Base-by-base conservation (phyloP, 2,113 vertebrate species). In the Coreoperca whiteheadi region DNA sequence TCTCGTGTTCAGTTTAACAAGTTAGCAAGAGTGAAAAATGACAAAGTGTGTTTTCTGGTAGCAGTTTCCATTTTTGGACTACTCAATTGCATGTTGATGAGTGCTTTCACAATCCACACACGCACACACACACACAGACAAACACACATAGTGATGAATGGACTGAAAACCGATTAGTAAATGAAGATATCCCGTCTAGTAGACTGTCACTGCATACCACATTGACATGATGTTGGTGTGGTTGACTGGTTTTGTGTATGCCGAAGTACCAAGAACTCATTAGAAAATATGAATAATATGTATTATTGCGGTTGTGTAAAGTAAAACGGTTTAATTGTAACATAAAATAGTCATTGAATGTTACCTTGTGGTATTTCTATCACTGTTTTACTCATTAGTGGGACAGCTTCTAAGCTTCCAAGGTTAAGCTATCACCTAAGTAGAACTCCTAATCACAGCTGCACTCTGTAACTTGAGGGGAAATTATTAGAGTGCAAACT, bases 401-500 rank as follows among this genome's bases (percentile, higher is more conserved):
- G 4, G 18, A n/a, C 6, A 25, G 32, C 53, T 37, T 77, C 28
- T 7, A 41, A 43, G 59, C 21, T 16, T 56, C 23, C 18, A 63
- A 76, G 74, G 51, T 28, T 57, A 72, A 25, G 15, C 6, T 39
- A 9, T 23, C 37, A 41, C 68, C 32, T 23, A 48, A 64, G 15
- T 3, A 63, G 11, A 74, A 69, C 48, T 46, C 15, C n/a, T 39
- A 54, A 84, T 53, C 39, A 46, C 20, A 73, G 51, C 34, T 3
- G 67, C 4, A 5, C 48, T 82, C 50, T 34, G 8, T 32, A 78
- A 79, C 63, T 81, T 83, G 30, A 54, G 57, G 51, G 37, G 66
- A 63, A 82, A 78, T 68, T 57, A 73, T 75, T 66, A 63, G 39
- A 78, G 78, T 39, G 25, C 56, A 61, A 88, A 83, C 77, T 77